Conservation (phyloP, 2,888 invertebrate species). For the Heterodera filipjevi region DNA sequence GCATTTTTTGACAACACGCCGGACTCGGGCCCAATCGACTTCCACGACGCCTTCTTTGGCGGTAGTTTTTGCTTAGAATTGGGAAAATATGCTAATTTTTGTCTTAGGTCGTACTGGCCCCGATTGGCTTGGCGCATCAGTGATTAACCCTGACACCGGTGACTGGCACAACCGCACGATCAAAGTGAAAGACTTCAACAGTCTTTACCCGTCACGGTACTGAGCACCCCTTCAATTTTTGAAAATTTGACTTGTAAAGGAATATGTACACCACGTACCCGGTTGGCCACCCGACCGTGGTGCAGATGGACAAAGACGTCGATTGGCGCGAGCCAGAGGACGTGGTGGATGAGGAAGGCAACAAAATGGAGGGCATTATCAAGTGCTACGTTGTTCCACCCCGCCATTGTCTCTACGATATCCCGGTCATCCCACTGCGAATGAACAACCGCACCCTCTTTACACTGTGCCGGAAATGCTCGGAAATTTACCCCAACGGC, state of each 20-base stretch:
- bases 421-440: not conserved
- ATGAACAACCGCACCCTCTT: not conserved
- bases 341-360: not conserved
- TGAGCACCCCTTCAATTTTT: accelerated
- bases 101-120: not conserved
- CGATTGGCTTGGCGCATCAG: not conserved
- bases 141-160: not conserved
- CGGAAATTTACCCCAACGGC: not conserved
- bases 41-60: slow-evolving; percentile 9
- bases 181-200: slow-evolving; percentile 1
- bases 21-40: not conserved
- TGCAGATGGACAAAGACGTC: not conserved
- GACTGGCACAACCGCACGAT: not conserved
- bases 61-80: too few relatives aligned
- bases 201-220: not conserved
- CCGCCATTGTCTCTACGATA: not conserved
- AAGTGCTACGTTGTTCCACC: slow-evolving; percentile 7
- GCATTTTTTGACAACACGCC: not conserved
- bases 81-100: too few relatives aligned
- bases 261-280: not conserved
- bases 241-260: not conserved
- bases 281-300: not conserved
- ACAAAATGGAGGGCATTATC: not conserved
- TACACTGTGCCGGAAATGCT: not conserved
- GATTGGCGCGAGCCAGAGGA: not conserved